Base-by-base conservation (phyloP, 2,113 vertebrate genomes). In the Ammodytes marinus region DNA sequence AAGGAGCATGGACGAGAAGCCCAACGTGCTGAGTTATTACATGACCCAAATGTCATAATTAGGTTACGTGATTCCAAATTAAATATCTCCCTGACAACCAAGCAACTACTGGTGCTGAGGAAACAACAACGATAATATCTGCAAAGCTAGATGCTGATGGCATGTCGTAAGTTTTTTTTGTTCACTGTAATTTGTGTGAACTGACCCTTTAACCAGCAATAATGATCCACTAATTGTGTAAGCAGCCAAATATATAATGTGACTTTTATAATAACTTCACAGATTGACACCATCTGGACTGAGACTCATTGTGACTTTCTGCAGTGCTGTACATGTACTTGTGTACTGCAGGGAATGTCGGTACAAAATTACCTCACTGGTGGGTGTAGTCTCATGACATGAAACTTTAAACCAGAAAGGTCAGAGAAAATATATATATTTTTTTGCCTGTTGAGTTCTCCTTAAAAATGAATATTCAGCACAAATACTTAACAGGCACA, bases 391-490 rank as follows among this genome's bases (percentile, higher is more conserved):
- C 27, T 27, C 27, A 27, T 27, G 47, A 19, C 40, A 0, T 14
- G 45, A 57, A 55, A 64, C n/a, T 37, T 64, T 75, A 1, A 49
- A 4, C 39, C 35, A 63, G 5, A 47, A 9, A 15, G n/a, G 5
- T 50, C 43, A 35, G 14, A 1, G 43, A 59, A 8, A 42, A 6
- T 27, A 27, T 27, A 27, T 27, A 19, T n/a, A 13, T 8, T 6
- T 35, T 65, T 65, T 13, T 65, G 4, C 5, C 10, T 50, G 42
- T 7, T 60, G 49, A 40, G 52, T 77, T 47, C 0, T n/a, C 53
- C 42, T 49, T 47, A 12, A 74, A 61, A 54, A 59, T 52, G 37
- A 19, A 67, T 54, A 13, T 70, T 27, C 42, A 60, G 13, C 47
- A 15, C 7, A 42, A 3, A 52, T 0, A 64, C 40, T 54, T 65